These are phyloP conservation scores for Nycticebus coucang DNA, from an alignment of 2,113 vertebrate species.

Conservation along the genomic window DNA sequence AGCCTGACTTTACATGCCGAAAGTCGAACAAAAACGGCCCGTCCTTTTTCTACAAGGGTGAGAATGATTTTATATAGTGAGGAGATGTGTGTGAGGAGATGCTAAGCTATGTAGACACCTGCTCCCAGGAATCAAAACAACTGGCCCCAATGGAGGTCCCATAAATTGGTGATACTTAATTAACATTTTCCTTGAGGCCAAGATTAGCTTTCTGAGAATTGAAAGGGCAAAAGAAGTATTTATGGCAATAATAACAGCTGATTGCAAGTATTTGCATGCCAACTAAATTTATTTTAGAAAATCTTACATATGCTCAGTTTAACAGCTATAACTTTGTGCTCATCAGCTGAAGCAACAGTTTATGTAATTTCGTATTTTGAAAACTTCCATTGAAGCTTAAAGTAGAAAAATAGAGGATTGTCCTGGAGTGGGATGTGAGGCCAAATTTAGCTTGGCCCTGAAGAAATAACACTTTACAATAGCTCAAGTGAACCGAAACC, in stretches of 20 bases:
- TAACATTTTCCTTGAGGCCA: slow-evolving; percentile 71
- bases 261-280: slow-evolving; percentile 30
- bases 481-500: not conserved
- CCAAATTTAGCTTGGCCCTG: not conserved
- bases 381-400: not conserved
- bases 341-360: not conserved
- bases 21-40: not conserved
- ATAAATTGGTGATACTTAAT: slow-evolving; percentile 64
- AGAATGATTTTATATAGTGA: not conserved
- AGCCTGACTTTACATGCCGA: not conserved
- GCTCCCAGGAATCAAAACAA: slow-evolving; percentile 66
- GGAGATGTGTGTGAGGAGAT: slow-evolving; percentile 48
- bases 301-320: not conserved
- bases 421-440: not conserved
- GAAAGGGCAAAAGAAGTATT: not conserved
- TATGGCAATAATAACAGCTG: slow-evolving; percentile 46
- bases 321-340: not conserved
- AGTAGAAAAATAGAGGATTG: slow-evolving; percentile 49
- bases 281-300: slow-evolving; percentile 61
- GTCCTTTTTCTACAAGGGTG: not conserved
- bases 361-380: not conserved
- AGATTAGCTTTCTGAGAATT: slow-evolving; percentile 19
- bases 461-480: slow-evolving; percentile 13
- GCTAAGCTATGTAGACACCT: not conserved
- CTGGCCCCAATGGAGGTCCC: slow-evolving; percentile 46